Evolutionary conservation across 2,888 invertebrate species (phyloP), one percentile per base, ranked within the genome.

Genomic region (Temnothorax unifasciatus): DNA sequence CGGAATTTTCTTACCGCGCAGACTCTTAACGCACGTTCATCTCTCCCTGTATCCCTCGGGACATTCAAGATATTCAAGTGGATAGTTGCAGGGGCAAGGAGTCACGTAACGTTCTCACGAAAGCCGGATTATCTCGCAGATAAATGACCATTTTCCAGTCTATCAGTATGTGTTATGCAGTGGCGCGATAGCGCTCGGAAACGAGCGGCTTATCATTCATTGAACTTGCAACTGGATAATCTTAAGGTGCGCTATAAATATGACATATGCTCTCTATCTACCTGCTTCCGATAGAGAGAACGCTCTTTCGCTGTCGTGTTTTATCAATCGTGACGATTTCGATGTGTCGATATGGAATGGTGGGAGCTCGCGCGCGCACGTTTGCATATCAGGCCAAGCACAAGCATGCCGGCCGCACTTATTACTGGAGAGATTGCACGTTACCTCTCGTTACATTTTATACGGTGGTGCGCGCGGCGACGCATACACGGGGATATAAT

Each of bases 401-500:
- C 75, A 61, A 82, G 75, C 75, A 63, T 83, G 15, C 15, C 83
- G 85, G 89, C 85, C 87, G 88, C 85, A 87, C 89, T 92, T 91
- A 91, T 92, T 92, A 90, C 86, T 85, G 86, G 88, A 90, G 90
- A 92, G 90, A 92, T 92, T 90, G 90, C 89, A 88, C 85, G 89
- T 89, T 90, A 81, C 86, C 77, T 90, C 87, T 89, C 87, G 89
- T 91, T 92, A 86, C 88, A 79, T 89, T 85, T 85, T 86, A 86
- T 63, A 85, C 52, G 79, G 79, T 52, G 57, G 73, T 52, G 81
- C 81, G 41, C 59, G 63, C 41, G 61, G 69, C 69, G 66, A 71
- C 66, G 76, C 61, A 6, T n/a, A 50, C 54, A 11, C 25, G 18
- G 6, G 41, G 13, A 54, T 73, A 21, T 6, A 21, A 21, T 6